These are phyloP conservation scores for Poecilia picta DNA, from an alignment of 2,797 vertebrate species.

Conservation along the genomic window DNA sequence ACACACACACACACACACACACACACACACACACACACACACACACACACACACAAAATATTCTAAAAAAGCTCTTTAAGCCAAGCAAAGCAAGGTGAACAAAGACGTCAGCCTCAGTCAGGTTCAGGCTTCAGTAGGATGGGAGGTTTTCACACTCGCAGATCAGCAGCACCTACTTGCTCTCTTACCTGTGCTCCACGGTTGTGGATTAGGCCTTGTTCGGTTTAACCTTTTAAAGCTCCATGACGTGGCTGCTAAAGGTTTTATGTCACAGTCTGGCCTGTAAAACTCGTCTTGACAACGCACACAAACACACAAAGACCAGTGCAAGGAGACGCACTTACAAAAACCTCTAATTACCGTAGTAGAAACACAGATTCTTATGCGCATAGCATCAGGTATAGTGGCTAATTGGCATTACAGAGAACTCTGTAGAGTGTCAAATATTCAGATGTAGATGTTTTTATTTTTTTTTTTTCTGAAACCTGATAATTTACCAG, in stretches of 20 bases:
- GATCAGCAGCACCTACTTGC: background rate
- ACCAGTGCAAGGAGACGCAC: conserved; percentile 4
- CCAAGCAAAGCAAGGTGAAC: conserved; percentile 8
- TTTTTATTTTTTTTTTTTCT: background rate
- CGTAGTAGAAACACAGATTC: conserved; percentile 19
- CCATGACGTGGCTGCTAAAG: conserved; percentile 58
- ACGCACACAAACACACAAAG: conserved; percentile 15
- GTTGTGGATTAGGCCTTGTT: conserved; percentile 59
- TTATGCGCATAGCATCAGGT: conserved; percentile 2
- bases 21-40: background rate
- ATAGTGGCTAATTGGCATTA: conserved; percentile 14
- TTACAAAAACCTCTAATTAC: conserved; percentile 40
- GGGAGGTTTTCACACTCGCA: background rate
- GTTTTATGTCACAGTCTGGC: conserved; percentile 51
- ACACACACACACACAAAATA: background rate
- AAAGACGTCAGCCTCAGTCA: conserved; percentile 19
- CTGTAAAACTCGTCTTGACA: conserved; percentile 54
- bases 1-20: background rate
- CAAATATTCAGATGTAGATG: conserved; percentile 3
- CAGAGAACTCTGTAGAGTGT: conserved; percentile 36
- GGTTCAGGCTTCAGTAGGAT: conserved; percentile 14
- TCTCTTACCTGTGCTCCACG: conserved; percentile 33
- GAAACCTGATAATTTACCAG: background rate
- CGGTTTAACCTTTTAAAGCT: conserved; percentile 72
- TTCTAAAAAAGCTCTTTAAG: background rate